Evolutionary conservation across 2,113 vertebrate species (phyloP), one percentile per base, ranked within the genome.

Genomic region (Misgurnus mizolepis): DNA sequence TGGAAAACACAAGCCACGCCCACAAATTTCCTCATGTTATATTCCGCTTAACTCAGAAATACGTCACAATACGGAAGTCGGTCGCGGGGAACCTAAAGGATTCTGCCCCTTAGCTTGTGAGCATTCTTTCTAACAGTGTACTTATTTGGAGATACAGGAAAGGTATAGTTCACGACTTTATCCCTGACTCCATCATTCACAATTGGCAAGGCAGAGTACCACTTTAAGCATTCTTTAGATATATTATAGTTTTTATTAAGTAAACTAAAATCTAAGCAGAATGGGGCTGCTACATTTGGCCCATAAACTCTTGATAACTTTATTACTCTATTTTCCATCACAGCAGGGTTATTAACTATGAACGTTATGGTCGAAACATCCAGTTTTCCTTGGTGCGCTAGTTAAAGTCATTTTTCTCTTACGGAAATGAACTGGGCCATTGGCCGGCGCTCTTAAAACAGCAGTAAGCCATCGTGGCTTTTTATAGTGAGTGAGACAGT

Each of bases 401-500:
- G 50, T 71, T 18, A 65, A 65, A 70, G 47, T 41, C 15, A 56
- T 71, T 73, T 78, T 65, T 76, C 4, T 58, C 39, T 47, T 58
- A 18, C 6, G 1, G 6, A 64, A 7, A 70, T 61, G 60, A 82
- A 49, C 41, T 66, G 40, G 58, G 60, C 47, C 78, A 60, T 45
- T 71, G 78, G 68, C 56, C 14, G 50, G 69, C 10, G 14, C 60
- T 56, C 34, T 18, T 70, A 4, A 73, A 73, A 72, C 45, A 34
- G 18, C 62, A 77, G 34, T 6, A 41, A 66, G 12, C 62, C 2
- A 11, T 49, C 49, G 58, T 64, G 73, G 22, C 60, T 77, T 77
- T 77, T 77, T 77, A 77, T 77, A 77, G 75, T 41, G 62, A 77
- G 47, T 4, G 47, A 40, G 75, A 77, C 75, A 77, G 75, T 34